These are phyloP conservation scores for Sakesphorus luctuosus DNA, from an alignment of 2,113 vertebrate species.

Conservation along the genomic window DNA sequence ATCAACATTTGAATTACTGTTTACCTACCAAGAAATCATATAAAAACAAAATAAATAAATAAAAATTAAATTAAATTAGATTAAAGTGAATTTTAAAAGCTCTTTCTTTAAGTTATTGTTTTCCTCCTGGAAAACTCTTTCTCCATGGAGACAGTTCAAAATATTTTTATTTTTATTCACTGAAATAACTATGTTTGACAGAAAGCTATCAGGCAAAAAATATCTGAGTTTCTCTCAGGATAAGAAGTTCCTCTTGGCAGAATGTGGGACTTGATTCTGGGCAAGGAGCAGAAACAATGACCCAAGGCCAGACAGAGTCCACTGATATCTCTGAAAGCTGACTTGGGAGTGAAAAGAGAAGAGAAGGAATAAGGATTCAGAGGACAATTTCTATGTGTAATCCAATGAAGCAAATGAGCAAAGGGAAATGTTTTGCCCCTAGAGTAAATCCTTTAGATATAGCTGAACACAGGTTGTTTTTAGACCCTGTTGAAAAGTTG, in stretches of 20 bases:
- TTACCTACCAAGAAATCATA: background rate
- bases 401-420: background rate
- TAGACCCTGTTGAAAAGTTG: background rate
- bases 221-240: background rate
- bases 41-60: background rate
- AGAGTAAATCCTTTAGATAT: background rate
- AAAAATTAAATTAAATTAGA: background rate
- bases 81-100: background rate
- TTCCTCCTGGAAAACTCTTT: background rate
- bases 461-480: background rate
- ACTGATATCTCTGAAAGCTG: background rate
- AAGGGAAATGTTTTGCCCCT: background rate
- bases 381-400: background rate
- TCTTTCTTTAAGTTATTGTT: background rate
- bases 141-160: background rate
- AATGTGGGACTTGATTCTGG: accelerated
- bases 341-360: accelerated
- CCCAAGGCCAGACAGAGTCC: background rate
- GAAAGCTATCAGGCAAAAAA: background rate
- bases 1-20: background rate
- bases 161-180: background rate
- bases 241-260: background rate
- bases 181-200: background rate
- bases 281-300: background rate
- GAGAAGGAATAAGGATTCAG: background rate